phyloP scores from a whole-genome alignment of 2,888 invertebrate genomes.

The Diloba caeruleocephala region DNA sequence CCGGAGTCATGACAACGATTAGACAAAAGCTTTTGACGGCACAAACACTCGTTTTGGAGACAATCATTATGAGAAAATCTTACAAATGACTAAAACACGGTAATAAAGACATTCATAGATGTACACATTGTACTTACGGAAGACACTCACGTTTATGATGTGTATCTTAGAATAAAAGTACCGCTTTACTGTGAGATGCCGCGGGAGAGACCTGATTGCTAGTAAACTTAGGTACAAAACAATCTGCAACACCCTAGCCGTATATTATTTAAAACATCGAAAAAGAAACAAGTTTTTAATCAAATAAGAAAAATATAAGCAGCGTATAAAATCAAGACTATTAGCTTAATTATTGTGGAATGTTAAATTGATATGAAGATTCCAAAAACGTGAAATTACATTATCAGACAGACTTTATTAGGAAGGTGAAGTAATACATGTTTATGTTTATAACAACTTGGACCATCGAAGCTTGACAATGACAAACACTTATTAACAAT shows the following conservation, averaged over 20 bases:
- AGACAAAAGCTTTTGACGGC: slow-evolving; percentile 88
- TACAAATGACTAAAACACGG: slow-evolving; percentile 86
- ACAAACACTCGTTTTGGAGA: slow-evolving; percentile 86
- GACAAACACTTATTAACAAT: neutral
- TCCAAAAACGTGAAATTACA: slow-evolving; percentile 15
- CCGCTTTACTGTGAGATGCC: slow-evolving; percentile 84
- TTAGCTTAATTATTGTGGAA: slow-evolving; percentile 17
- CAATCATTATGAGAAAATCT: slow-evolving; percentile 90
- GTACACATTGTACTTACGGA: slow-evolving; percentile 84
- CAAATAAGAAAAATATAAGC: slow-evolving; percentile 21
- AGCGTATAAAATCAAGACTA: slow-evolving; percentile 30
- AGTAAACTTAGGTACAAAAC: slow-evolving; percentile 58
- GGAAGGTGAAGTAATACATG: slow-evolving; percentile 9
- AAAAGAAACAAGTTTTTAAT: slow-evolving; percentile 41
- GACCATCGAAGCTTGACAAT: neutral
- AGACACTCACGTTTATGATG: slow-evolving; percentile 88
- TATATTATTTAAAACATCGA: neutral
- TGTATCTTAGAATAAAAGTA: slow-evolving; percentile 88
- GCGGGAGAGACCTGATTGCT: slow-evolving; percentile 76
- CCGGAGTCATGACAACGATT: slow-evolving; percentile 80
- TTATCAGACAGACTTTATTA: slow-evolving; percentile 19
- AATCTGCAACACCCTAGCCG: slow-evolving; percentile 52
- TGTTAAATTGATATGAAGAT: slow-evolving; percentile 6
- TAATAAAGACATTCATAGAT: slow-evolving; percentile 89
- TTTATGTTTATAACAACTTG: slow-evolving; percentile 7